phyloP scores from a whole-genome alignment of 2,797 vertebrate genomes.

The Lophius americanus region DNA sequence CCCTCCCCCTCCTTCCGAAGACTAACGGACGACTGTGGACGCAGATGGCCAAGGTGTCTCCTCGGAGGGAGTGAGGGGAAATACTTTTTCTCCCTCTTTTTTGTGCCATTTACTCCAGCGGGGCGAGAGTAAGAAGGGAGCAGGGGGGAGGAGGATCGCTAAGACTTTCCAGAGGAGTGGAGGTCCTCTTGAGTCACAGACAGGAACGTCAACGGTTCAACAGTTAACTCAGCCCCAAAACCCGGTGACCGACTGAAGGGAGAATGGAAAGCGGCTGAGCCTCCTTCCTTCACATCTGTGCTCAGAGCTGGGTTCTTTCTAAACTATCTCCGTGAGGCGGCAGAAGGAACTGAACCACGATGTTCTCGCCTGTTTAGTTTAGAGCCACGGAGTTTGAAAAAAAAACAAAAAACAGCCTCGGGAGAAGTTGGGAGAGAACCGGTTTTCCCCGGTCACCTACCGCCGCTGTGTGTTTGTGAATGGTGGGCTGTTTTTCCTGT shows the following conservation, averaged over 20 bases:
- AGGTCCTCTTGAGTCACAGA: conserved; percentile 2
- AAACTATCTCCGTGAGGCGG: conserved; percentile 3
- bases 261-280: conserved; percentile 25
- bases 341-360: conserved; percentile 1
- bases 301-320: not conserved
- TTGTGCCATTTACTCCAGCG: conserved; percentile 17
- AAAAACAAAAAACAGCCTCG: not conserved
- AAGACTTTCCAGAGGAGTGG: conserved; percentile 32
- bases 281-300: conserved; percentile 1
- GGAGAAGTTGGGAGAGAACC: conserved; percentile 50
- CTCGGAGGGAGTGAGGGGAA: conserved; percentile 16
- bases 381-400: not conserved
- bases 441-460: conserved; percentile 45
- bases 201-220: conserved; percentile 10
- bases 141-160: not conserved
- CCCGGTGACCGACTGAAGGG: conserved; percentile 12
- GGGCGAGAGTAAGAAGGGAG: conserved; percentile 1
- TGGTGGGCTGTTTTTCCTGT: conserved; percentile 51
- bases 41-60: conserved; percentile 29
- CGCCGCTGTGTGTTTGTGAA: conserved; percentile 41
- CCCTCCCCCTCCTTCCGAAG: conserved; percentile 21
- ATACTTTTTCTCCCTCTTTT: conserved; percentile 47
- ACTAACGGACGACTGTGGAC: conserved; percentile 36
- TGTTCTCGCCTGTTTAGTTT: conserved; percentile 1
- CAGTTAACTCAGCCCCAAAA: conserved; percentile 2